Base-by-base conservation (phyloP, 2,113 vertebrate genomes). In the Nothobranchius furzeri region DNA sequence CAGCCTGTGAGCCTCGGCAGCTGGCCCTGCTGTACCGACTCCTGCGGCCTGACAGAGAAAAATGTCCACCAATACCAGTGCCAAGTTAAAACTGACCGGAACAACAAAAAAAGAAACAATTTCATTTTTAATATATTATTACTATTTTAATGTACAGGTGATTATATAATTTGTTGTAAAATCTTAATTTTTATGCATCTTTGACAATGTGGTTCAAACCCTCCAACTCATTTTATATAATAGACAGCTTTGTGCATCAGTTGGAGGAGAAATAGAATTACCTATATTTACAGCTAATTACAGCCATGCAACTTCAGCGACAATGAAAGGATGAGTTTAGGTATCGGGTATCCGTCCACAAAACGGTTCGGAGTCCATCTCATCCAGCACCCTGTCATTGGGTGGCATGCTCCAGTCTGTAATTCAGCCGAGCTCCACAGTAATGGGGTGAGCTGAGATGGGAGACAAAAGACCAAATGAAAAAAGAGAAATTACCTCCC, bases 21-120 rank as follows among this genome's bases (percentile, higher is more conserved):
- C 97, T 98, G 96, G 94, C 88, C 92, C 88, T 92, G 94, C 92
- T 94, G 95, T 94, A 94, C 94, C 90, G 94, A 90, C 91, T 95
- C 94, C 95, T 95, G 93, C 85, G 88, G 94, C 94, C 94, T 97
- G 96, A 97, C 96, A 97, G 90, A 95, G 94, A 98, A 96, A 95
- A 95, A 98, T 96, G 93, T 93, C 92, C 87, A 54, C 83, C 60
- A 85, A 78, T 84, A 85, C 82, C 65, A 81, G 89, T 85, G 96
- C 95, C 95, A 95, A 96, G 92, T 94, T 94, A 93, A 92, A 91
- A 59, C 82, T 85, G 82, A 89, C 85, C 84, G 89, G 75, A 69
- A 76, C 81, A 59, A 62, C 64, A 25, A 55, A 35, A 59, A 51
- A 53, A 70, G 51, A 76, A 70, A 68, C 88, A 90, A 54, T 30